Evolutionary conservation across 2,113 vertebrate species (phyloP), one percentile per base, ranked within the genome.

Genomic region (Clinocottus analis): DNA sequence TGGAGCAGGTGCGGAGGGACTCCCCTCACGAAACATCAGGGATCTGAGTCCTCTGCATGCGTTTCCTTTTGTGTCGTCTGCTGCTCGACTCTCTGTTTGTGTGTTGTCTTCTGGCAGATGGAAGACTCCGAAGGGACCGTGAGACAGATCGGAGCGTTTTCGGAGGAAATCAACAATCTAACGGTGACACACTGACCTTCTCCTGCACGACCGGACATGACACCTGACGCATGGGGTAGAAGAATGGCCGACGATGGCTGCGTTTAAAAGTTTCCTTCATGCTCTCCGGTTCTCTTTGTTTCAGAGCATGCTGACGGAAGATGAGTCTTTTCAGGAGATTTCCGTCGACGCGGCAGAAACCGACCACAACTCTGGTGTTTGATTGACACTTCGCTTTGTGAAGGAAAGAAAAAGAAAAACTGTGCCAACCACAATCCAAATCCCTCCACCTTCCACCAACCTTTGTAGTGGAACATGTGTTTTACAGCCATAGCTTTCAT

Each of bases 301-400:
- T 49, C 85, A 99, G 98, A 97, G 96, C 92, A 99, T 98, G 98
- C 77, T 99, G 67, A 98, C 97, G 80, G 97, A 98, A n/a, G 98
- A 98, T 0, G 96, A 96, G 72, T 95, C 98, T 88, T 97, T 97
- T 73, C 94, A 73, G 56, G 96, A 98, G 79, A 91, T 94, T 33
- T 89, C 94, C 0, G 89, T 92, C 80, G 94, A 95, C 73, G 85
- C 93, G 5, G 94, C 93, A 10, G 94, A 96, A 35, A 95, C 93
- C 0, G 94, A 95, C 2, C 94, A 95, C 17, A 93, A 95, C 87
- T 94, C 94, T 4, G 94, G 94, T 0, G 89, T 95, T 77, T 97
- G 95, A 96, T 71, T 3, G 1, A 4, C 59, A 63, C 25, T n/a
- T 53, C 5, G 45, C 37, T 4, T 47, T 25, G 70, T 35, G 41